These are phyloP conservation scores for Drosophila nigromelanica DNA, from an alignment of 1,140 invertebrate species.

Conservation along the genomic window DNA sequence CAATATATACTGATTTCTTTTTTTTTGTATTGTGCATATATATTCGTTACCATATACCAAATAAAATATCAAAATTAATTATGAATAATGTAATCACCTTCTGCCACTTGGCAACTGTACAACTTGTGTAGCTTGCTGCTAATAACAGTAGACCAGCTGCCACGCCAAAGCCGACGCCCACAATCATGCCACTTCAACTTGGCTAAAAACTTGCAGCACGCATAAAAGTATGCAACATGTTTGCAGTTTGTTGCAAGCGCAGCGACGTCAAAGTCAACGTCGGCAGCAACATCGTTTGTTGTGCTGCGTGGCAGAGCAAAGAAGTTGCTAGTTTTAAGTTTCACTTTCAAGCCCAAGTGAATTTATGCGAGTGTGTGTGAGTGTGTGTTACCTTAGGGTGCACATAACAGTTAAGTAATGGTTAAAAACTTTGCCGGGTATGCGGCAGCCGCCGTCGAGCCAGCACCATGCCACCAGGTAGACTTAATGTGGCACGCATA, in stretches of 20 bases:
- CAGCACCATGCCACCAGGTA: conserved; percentile 29
- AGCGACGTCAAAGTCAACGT: conserved; percentile 30
- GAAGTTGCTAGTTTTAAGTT: conserved; percentile 63
- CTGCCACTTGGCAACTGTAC: not conserved
- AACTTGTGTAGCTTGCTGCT: not conserved
- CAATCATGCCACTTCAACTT: conserved; percentile 35
- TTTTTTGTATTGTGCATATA: too few relatives aligned
- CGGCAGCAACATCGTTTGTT: not conserved
- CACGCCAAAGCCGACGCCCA: conserved; percentile 2
- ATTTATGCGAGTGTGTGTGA: conserved; percentile 47
- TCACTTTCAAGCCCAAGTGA: conserved; percentile 79
- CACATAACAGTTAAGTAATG: conserved; percentile 81
- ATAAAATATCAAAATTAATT: not conserved
- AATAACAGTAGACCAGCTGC: not conserved
- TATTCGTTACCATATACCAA: too few relatives aligned
- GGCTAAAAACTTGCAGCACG: conserved; percentile 48
- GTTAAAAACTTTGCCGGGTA: conserved; percentile 70
- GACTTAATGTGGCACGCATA: conserved; percentile 49
- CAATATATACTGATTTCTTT: too few relatives aligned
- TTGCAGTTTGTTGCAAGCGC: conserved; percentile 73
- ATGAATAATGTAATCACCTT: not conserved
- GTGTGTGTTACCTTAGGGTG: conserved; percentile 65
- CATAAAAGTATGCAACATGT: conserved; percentile 72
- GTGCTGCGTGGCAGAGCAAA: conserved; percentile 33
- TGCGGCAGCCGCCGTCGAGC: conserved; percentile 39